Percentiles rank a stretch among this genome's conserved stretches.
Conservation (phyloP, 2,888 invertebrate genomes). For the Phymatocera aterrima region DNA sequence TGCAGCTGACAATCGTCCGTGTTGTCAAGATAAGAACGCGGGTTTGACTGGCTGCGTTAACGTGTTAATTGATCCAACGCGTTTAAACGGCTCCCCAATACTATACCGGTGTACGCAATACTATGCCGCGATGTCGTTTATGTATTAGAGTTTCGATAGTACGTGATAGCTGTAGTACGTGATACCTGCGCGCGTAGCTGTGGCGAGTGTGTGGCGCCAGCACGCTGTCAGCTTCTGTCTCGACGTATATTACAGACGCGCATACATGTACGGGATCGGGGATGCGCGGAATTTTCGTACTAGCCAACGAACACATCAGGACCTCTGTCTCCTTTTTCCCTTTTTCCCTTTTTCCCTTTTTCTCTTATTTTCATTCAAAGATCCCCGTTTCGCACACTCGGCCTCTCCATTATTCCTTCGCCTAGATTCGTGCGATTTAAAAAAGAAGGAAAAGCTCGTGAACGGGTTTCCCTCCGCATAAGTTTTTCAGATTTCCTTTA, state of each 20-base stretch:
- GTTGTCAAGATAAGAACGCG: constrained; percentile 59
- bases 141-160: constrained; percentile 57
- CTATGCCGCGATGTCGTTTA: constrained; percentile 53
- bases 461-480: too few relatives aligned
- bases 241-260: too few relatives aligned
- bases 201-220: constrained; percentile 58
- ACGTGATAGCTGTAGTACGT: too few relatives aligned
- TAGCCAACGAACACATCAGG: constrained; percentile 24
- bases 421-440: too few relatives aligned
- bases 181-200: too few relatives aligned
- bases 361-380: neutral
- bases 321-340: neutral
- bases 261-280: too few relatives aligned
- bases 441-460: too few relatives aligned
- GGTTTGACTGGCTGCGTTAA: constrained; percentile 57
- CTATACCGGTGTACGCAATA: neutral
- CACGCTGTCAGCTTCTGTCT: constrained; percentile 58
- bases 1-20: constrained; percentile 46
- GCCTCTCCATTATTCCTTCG: too few relatives aligned
- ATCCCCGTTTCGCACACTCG: neutral
- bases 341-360: neutral
- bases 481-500: too few relatives aligned
- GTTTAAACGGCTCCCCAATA: constrained; percentile 51
- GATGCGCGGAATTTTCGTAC: constrained; percentile 41
- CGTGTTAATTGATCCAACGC: constrained; percentile 63